Evolutionary conservation across 2,113 vertebrate genomes (phyloP).

Genomic region (Grus americana): DNA sequence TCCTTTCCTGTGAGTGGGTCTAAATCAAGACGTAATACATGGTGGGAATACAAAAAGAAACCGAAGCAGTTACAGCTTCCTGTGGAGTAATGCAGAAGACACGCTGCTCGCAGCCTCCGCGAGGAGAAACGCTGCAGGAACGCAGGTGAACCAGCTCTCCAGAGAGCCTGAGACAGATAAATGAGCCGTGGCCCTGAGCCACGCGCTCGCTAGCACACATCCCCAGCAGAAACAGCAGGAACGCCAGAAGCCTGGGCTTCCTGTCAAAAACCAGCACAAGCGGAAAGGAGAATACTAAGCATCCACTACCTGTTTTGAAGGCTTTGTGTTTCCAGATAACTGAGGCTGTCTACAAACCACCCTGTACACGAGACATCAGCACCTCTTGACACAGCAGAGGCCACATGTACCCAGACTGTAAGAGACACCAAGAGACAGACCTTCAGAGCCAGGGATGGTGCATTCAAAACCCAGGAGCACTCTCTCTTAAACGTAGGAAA

Average conservation of each 20-base stretch:
- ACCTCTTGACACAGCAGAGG: background rate
- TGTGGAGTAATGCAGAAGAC: background rate
- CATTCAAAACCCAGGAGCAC: background rate
- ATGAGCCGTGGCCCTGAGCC: background rate
- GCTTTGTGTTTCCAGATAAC: background rate
- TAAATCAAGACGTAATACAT: background rate
- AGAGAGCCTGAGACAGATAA: fast-evolving
- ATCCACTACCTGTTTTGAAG: background rate
- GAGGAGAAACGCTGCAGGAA: background rate
- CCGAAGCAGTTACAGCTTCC: background rate
- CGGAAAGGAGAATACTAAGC: background rate
- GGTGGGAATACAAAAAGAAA: background rate
- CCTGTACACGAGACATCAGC: background rate
- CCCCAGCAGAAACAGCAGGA: background rate
- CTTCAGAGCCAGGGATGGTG: background rate
- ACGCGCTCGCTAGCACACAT: fast-evolving
- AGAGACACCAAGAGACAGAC: background rate
- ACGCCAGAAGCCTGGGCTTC: background rate
- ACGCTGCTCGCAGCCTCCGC: fast-evolving
- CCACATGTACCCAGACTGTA: fast-evolving
- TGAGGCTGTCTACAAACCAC: no score
- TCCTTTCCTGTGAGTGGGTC: background rate
- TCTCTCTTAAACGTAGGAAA: background rate
- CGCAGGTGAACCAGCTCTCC: fast-evolving
- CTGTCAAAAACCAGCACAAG: background rate